A percentile compares a stretch with the other conserved stretches of the same genome.
These are phyloP conservation scores for Coptotermes formosanus DNA, from an alignment of 1,140 invertebrate species.

Conservation along the genomic window DNA sequence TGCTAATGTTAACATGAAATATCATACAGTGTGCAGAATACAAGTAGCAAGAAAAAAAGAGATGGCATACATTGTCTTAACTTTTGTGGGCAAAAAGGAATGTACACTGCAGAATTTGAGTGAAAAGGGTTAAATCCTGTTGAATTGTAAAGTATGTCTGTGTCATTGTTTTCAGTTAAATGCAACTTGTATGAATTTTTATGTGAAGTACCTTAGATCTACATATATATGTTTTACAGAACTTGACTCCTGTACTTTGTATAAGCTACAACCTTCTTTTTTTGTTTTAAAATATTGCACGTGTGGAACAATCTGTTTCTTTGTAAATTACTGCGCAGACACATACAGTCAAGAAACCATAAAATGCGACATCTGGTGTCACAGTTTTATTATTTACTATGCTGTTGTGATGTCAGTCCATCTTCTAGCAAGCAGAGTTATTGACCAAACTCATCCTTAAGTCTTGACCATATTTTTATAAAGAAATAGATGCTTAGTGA, in stretches of 20 bases:
- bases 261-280: too few species aligned
- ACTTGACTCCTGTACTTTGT: neutral
- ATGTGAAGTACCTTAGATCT: neutral
- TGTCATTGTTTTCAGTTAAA: neutral
- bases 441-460: neutral
- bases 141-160: neutral
- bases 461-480: slow-evolving; percentile 22
- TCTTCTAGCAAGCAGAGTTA: neutral
- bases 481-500: neutral
- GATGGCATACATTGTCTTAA: too few species aligned
- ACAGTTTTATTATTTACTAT: neutral
- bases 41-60: too few species aligned
- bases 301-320: too few species aligned
- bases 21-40: too few species aligned
- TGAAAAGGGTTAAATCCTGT: neutral
- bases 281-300: too few species aligned
- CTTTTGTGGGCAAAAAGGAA: too few species aligned
- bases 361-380: neutral
- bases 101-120: too few species aligned
- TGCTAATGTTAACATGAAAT: too few species aligned
- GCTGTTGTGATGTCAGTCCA: neutral
- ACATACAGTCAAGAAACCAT: neutral
- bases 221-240: neutral
- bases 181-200: slow-evolving; percentile 1
- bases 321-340: neutral